phyloP scores from a whole-genome alignment of 2,888 invertebrate species.

The Cantharis lateralis region DNA sequence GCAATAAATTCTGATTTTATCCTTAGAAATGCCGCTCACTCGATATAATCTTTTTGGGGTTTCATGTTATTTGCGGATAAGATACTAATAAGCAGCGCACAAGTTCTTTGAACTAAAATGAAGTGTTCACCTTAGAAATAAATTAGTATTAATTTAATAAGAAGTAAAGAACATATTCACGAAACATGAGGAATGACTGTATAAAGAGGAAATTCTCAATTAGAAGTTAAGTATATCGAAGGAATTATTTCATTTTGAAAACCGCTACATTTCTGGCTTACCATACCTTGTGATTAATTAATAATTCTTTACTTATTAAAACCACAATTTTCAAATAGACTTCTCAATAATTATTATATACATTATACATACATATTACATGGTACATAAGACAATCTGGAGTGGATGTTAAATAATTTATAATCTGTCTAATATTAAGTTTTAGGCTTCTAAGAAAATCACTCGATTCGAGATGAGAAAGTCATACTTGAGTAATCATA shows the following conservation, averaged over 20 bases:
- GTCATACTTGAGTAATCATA: slow-evolving; percentile 1
- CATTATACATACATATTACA: neutral
- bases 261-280: neutral
- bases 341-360: neutral
- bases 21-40: neutral
- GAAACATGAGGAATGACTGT: neutral
- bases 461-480: neutral
- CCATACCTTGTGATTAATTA: neutral
- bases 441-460: neutral
- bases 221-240: neutral
- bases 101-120: neutral
- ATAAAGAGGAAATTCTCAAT: neutral
- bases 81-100: neutral
- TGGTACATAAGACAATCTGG: neutral
- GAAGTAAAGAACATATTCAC: neutral
- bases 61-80: neutral
- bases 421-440: neutral
- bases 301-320: neutral
- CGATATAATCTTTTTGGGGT: too few relatives aligned
- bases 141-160: neutral
- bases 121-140: neutral
- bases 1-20: neutral
- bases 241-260: neutral
- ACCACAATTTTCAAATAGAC: neutral
- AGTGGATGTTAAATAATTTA: neutral